phyloP scores from a whole-genome alignment of 2,888 invertebrate genomes.

The Halocaridina rubra region DNA sequence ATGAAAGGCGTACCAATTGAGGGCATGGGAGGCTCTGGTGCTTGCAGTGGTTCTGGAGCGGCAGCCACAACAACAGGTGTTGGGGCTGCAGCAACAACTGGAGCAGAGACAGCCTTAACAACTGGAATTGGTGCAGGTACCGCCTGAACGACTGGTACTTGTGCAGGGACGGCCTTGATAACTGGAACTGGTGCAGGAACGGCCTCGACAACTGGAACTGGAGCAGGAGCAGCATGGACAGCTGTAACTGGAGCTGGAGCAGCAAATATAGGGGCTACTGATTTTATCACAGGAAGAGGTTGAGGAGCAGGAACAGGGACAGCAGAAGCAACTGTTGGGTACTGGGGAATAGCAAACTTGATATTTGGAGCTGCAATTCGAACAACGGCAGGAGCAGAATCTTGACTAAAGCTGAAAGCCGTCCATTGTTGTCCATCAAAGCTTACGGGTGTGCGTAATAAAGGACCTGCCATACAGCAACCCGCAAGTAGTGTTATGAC shows the following conservation, averaged over 20 bases:
- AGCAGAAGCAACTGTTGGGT: neutral
- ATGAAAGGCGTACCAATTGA: constrained; percentile 13
- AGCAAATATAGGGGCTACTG: no score
- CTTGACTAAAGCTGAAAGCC: neutral
- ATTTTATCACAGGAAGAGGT: no score
- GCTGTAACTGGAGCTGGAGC: neutral
- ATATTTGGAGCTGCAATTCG: neutral
- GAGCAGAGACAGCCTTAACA: neutral
- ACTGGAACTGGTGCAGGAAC: neutral
- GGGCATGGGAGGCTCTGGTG: constrained; percentile 43
- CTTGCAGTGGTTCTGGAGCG: constrained; percentile 24
- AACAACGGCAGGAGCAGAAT: neutral
- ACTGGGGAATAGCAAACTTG: neutral
- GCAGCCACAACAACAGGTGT: neutral
- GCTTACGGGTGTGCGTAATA: neutral
- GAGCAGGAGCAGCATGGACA: neutral
- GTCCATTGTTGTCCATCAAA: neutral
- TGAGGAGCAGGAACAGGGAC: neutral
- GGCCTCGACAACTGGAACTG: neutral
- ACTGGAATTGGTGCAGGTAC: neutral
- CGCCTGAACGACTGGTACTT: neutral
- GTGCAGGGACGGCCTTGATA: neutral
- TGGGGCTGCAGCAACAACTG: neutral
- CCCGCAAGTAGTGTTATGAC: neutral
- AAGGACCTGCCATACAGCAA: neutral